A percentile compares a stretch with the other conserved stretches of the same genome.
These are phyloP conservation scores for Monochamus alternatus DNA, from an alignment of 2,888 invertebrate genomes.

Conservation along the genomic window DNA sequence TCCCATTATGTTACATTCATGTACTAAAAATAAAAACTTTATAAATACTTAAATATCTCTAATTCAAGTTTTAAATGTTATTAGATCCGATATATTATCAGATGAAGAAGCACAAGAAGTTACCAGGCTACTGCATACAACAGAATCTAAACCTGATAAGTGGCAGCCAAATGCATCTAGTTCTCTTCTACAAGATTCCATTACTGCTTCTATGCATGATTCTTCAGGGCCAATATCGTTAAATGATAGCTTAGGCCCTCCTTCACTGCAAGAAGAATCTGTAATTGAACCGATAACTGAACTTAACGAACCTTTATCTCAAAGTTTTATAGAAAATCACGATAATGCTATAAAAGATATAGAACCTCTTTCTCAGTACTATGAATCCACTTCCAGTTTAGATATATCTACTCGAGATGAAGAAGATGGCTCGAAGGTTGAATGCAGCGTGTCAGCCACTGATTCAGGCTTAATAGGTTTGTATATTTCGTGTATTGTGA, in stretches of 20 bases:
- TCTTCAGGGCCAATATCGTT: slow-evolving; percentile 69
- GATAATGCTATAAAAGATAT: slow-evolving; percentile 55
- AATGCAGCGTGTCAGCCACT: slow-evolving; percentile 66
- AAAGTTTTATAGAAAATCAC: slow-evolving; percentile 42
- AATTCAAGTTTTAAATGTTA: slow-evolving; percentile 37
- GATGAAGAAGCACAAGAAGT: slow-evolving; percentile 95
- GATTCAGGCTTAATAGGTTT: slow-evolving; percentile 69
- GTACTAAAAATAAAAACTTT: background rate
- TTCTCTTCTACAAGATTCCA: slow-evolving; percentile 66
- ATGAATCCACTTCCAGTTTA: slow-evolving; percentile 68
- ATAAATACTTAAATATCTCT: background rate
- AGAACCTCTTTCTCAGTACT: slow-evolving; percentile 62
- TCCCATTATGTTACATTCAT: too few species aligned
- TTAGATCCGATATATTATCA: slow-evolving; percentile 86
- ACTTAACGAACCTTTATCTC: slow-evolving; percentile 47
- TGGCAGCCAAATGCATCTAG: slow-evolving; percentile 69
- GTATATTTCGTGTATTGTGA: slow-evolving; percentile 16
- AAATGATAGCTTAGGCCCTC: slow-evolving; percentile 67
- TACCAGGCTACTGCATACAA: slow-evolving; percentile 83
- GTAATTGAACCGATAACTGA: slow-evolving; percentile 58
- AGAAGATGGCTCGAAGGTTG: slow-evolving; percentile 64
- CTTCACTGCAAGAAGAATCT: slow-evolving; percentile 67
- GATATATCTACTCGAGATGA: slow-evolving; percentile 66
- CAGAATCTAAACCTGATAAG: slow-evolving; percentile 67
- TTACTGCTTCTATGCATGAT: slow-evolving; percentile 73